phyloP scores from a whole-genome alignment of 2,113 vertebrate genomes.

The Chrysochloris asiatica region DNA sequence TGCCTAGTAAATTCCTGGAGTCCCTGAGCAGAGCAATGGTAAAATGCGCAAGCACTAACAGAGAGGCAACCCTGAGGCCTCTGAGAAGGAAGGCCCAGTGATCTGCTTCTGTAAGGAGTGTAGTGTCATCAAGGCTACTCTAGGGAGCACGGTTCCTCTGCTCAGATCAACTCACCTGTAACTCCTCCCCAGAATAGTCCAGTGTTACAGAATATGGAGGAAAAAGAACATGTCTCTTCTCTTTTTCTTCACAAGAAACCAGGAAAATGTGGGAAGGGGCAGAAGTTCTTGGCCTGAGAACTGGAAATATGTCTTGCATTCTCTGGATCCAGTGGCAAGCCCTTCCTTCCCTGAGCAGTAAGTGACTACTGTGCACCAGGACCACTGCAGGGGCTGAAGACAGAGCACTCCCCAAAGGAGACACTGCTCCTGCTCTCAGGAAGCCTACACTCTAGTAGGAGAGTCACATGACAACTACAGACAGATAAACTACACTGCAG shows the following conservation, averaged over 20 bases:
- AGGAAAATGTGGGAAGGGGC: conserved; percentile 66
- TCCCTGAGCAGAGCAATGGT: no score
- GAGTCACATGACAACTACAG: neutral
- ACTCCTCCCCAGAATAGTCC: neutral
- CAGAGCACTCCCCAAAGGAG: neutral
- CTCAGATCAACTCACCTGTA: no score
- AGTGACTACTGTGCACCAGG: neutral
- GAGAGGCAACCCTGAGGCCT: no score
- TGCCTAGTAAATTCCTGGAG: neutral
- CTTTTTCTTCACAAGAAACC: neutral
- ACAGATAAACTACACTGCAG: no score
- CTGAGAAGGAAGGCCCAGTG: neutral
- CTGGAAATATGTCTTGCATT: conserved; percentile 73
- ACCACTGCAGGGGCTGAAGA: neutral
- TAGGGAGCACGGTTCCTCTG: no score
- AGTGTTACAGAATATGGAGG: neutral
- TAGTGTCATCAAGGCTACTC: no score
- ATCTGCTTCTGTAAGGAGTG: neutral
- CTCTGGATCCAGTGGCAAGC: conserved; percentile 63
- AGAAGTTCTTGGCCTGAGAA: conserved; percentile 53
- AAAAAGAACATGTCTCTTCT: neutral
- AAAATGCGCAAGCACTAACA: neutral
- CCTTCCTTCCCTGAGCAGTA: neutral
- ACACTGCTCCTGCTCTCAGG: neutral
- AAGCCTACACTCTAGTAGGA: neutral